Percentiles rank a stretch among this genome's conserved stretches.
phyloP scores from a whole-genome alignment of 2,888 invertebrate species.

The Lasioglossum calceatum region DNA sequence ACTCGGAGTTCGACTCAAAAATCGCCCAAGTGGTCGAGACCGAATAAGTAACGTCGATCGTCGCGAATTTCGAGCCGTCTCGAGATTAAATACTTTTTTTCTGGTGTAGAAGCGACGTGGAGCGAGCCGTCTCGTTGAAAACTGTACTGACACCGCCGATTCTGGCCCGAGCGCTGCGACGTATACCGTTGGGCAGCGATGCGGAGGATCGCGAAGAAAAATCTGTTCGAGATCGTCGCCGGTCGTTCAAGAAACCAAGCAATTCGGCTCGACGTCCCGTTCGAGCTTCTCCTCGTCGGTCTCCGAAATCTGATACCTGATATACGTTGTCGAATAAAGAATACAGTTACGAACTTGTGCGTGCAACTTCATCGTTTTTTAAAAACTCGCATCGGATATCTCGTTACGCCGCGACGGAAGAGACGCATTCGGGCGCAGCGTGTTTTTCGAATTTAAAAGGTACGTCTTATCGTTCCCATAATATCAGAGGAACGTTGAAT shows the following conservation, averaged over 20 bases:
- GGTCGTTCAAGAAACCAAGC: background rate
- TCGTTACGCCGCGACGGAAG: background rate
- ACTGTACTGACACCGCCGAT: constrained; percentile 47
- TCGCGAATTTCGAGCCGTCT: background rate
- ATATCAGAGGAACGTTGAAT: background rate
- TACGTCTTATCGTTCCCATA: background rate
- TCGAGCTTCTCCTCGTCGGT: background rate
- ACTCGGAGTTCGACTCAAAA: background rate
- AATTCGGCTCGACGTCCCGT: background rate
- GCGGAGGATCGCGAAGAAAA: constrained; percentile 7
- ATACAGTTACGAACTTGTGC: background rate
- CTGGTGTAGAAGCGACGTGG: background rate
- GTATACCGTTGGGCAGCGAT: constrained; percentile 17
- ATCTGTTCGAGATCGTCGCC: background rate
- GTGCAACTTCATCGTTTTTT: background rate
- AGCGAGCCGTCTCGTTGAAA: constrained; percentile 15
- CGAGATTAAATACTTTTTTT: background rate
- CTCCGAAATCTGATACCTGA: background rate
- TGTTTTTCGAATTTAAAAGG: background rate
- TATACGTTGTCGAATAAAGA: background rate
- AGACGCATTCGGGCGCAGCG: background rate
- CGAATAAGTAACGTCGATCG: constrained; percentile 22
- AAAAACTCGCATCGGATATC: background rate
- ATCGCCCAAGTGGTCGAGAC: background rate
- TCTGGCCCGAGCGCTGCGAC: constrained; percentile 44